These are phyloP conservation scores for Microcebus jonahi DNA, from an alignment of 2,113 vertebrate species.

Conservation along the genomic window DNA sequence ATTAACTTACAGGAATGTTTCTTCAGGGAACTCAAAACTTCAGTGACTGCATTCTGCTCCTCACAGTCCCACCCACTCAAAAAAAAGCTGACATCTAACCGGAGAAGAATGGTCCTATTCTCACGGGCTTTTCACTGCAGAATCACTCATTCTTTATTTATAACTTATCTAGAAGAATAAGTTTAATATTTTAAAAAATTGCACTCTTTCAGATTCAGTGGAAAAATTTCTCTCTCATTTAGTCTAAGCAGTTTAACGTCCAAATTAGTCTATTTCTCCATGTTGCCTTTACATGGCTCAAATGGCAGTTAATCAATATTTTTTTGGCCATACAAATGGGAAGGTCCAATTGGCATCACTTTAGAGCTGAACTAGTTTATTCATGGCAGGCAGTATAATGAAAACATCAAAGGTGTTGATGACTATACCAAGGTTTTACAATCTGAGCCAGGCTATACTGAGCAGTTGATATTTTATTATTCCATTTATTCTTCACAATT, in stretches of 20 bases:
- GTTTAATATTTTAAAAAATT: background rate
- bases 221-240: slow-evolving; percentile 12
- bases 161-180: background rate
- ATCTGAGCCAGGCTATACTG: background rate
- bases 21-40: slow-evolving; percentile 35
- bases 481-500: background rate
- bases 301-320: slow-evolving; percentile 19
- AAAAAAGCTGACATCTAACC: background rate
- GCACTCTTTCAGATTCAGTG: slow-evolving; percentile 47
- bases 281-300: background rate
- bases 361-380: background rate
- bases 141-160: background rate
- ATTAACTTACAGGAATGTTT: slow-evolving; percentile 7
- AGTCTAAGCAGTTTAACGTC: background rate
- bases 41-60: background rate
- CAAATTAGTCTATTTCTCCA: background rate
- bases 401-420: background rate
- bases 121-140: background rate
- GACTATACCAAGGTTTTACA: background rate
- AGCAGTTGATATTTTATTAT: background rate
- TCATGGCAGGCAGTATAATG: background rate
- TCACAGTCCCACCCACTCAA: background rate
- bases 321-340: background rate
- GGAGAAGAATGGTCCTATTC: background rate
- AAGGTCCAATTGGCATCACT: background rate